phyloP scores from a whole-genome alignment of 2,113 vertebrate genomes.

The Mola mola region DNA sequence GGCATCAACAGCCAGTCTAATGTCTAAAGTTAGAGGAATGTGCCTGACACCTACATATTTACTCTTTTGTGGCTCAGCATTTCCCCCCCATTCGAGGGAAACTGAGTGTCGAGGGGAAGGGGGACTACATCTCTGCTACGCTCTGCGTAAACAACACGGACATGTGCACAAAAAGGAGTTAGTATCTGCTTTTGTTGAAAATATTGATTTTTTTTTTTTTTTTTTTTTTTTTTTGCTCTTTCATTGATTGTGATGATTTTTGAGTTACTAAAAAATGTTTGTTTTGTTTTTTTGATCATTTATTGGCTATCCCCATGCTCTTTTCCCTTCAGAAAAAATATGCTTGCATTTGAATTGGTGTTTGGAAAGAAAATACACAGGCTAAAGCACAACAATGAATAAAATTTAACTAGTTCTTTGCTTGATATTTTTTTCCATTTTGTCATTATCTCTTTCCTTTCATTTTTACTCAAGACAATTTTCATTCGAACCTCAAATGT shows the following conservation, averaged over 20 bases:
- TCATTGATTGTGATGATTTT: constrained; percentile 13
- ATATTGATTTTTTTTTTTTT: constrained; percentile 29
- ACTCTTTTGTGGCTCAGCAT: constrained; percentile 46
- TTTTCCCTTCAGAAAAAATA: constrained; percentile 50
- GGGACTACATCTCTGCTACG: constrained; percentile 47
- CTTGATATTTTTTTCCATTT: constrained; percentile 71
- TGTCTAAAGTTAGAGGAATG: constrained; percentile 55
- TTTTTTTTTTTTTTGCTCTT: constrained; percentile 60
- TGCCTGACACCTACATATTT: constrained; percentile 58
- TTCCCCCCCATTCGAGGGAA: constrained; percentile 33
- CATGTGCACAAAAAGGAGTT: constrained; percentile 69
- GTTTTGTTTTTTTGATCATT: constrained; percentile 47
- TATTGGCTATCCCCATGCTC: constrained; percentile 53
- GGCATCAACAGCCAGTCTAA: constrained; percentile 42
- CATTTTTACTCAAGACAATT: constrained; percentile 18
- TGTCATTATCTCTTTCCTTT: constrained; percentile 33
- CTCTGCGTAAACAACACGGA: constrained; percentile 44
- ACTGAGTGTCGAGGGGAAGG: constrained; percentile 32
- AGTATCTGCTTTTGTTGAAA: constrained; percentile 71
- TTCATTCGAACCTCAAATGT: constrained; percentile 52
- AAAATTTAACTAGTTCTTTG: constrained; percentile 79
- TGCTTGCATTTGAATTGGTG: constrained; percentile 77
- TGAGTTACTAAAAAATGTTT: constrained; percentile 55
- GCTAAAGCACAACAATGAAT: constrained; percentile 83
- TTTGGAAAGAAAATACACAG: constrained; percentile 70